Conservation (phyloP, 2,113 vertebrate genomes). For the Puffinus mauretanicus region DNA sequence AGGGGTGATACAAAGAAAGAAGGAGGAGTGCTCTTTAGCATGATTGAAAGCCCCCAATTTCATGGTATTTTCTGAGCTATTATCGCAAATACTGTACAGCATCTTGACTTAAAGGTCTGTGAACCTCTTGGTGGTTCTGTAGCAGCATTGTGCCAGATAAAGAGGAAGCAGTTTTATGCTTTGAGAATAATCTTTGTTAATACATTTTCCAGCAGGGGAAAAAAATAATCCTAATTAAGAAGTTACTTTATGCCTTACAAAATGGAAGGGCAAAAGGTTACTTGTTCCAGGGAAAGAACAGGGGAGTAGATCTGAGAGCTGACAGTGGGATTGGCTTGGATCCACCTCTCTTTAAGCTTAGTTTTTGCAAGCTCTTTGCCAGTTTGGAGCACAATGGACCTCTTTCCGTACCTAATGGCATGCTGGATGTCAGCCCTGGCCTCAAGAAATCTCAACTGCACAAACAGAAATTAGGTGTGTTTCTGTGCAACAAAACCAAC, state of each 20-base stretch:
- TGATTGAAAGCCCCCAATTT: not conserved
- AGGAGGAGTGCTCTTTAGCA: not conserved
- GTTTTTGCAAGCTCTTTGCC: slow-evolving; percentile 63
- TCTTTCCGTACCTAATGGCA: slow-evolving; percentile 56
- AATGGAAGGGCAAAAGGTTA: slow-evolving; percentile 51
- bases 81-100: not conserved
- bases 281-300: slow-evolving; percentile 45
- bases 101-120: not conserved
- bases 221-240: slow-evolving; percentile 50
- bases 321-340: slow-evolving; percentile 50
- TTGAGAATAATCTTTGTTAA: slow-evolving; percentile 14
- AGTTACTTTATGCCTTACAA: slow-evolving; percentile 50
- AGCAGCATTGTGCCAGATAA: not conserved
- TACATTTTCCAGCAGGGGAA: slow-evolving; percentile 9
- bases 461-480: slow-evolving; percentile 39
- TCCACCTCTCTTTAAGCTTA: slow-evolving; percentile 49
- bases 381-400: slow-evolving; percentile 47
- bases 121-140: not conserved
- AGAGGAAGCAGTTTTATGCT: not conserved
- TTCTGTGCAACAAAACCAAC: slow-evolving; percentile 37
- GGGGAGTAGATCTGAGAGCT: slow-evolving; percentile 47
- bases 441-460: slow-evolving; percentile 48
- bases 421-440: slow-evolving; percentile 66
- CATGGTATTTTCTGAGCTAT: not conserved
- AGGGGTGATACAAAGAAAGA: not conserved